These are phyloP conservation scores for Pedetes capensis DNA, from an alignment of 2,113 vertebrate genomes.

Conservation along the genomic window DNA sequence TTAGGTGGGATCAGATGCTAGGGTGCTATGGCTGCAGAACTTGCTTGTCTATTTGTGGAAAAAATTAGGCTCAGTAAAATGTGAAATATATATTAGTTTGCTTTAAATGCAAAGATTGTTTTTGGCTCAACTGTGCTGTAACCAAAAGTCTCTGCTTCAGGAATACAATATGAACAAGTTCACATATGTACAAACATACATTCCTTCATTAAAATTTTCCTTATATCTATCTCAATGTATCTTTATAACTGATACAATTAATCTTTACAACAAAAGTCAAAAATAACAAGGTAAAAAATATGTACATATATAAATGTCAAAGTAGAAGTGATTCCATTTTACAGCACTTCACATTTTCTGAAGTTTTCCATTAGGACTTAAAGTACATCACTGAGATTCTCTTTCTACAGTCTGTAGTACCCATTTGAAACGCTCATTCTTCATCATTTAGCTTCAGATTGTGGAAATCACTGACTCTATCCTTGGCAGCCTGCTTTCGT, in stretches of 20 bases:
- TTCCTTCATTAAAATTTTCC: constrained; percentile 41
- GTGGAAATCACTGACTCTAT: too few species aligned
- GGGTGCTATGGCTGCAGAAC: too few species aligned
- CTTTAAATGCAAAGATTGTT: constrained; percentile 73
- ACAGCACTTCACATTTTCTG: constrained; percentile 70
- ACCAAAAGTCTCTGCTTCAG: constrained; percentile 67
- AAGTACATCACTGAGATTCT: constrained; percentile 90
- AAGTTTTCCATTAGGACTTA: constrained; percentile 77
- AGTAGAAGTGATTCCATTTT: constrained; percentile 55
- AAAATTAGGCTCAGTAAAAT: constrained; percentile 71
- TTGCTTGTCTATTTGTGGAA: constrained; percentile 73
- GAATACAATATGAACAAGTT: constrained; percentile 77
- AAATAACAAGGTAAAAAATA: too few species aligned
- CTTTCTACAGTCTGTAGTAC: constrained; percentile 93
- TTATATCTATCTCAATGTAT: constrained; percentile 40
- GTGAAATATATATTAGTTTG: constrained; percentile 67
- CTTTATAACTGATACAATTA: constrained; percentile 54
- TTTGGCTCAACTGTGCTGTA: constrained; percentile 68
- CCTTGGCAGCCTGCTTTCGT: too few species aligned
- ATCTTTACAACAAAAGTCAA: constrained; percentile 68
- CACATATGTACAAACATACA: constrained; percentile 80
- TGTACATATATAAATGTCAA: too few species aligned
- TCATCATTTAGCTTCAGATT: too few species aligned
- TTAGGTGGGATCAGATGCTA: too few species aligned
- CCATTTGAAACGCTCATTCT: constrained; percentile 93